A percentile compares a stretch with the other conserved stretches of the same genome.
These are phyloP conservation scores for Fragum sueziense DNA, from an alignment of 2,888 invertebrate species.

Conservation along the genomic window DNA sequence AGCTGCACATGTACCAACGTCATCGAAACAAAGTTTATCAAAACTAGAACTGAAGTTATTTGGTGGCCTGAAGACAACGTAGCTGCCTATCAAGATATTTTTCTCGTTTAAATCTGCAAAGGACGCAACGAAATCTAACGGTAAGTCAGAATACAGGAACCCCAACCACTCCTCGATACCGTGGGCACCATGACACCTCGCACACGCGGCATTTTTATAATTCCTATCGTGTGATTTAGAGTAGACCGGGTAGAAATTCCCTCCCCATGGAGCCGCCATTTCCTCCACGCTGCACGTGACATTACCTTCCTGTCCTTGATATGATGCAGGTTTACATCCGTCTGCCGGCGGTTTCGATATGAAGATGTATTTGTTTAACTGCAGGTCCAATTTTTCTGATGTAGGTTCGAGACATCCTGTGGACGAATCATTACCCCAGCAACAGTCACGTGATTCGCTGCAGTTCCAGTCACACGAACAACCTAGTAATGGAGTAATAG, in stretches of 20 bases:
- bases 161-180: not conserved
- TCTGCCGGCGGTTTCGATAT: not conserved
- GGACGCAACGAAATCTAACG: not conserved
- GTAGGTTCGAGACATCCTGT: not conserved
- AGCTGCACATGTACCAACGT: not conserved
- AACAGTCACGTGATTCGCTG: not conserved
- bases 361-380: not conserved
- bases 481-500: too few relatives aligned
- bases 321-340: not conserved
- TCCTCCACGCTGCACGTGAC: not conserved
- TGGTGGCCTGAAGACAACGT: not conserved
- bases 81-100: not conserved
- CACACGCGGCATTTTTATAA: not conserved
- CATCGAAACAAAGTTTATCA: slow-evolving; percentile 1
- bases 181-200: not conserved
- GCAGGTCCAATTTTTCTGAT: not conserved
- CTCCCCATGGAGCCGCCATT: not conserved
- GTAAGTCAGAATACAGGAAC: not conserved
- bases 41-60: not conserved
- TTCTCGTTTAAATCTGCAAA: not conserved
- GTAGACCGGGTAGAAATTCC: slow-evolving; percentile 1
- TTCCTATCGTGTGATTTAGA: not conserved
- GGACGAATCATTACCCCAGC: not conserved
- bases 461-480: not conserved
- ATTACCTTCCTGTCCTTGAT: not conserved